phyloP scores from a whole-genome alignment of 92 coral and sea anemone species.

The Heliopora coerulea region DNA sequence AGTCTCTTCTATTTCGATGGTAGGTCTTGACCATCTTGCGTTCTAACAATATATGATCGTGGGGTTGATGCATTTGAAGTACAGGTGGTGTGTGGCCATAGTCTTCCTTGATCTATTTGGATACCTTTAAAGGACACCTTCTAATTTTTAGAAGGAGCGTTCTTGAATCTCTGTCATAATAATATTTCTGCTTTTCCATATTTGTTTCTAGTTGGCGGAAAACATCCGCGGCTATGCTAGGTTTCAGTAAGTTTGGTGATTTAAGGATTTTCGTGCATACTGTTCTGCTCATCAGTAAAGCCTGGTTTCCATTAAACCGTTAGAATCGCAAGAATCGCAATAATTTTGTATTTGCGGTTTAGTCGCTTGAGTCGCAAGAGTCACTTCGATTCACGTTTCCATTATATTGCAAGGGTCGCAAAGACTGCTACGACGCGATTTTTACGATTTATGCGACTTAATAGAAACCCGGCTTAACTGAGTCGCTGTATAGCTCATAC shows the following conservation, averaged over 20 bases:
- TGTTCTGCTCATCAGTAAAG: conserved; percentile 32
- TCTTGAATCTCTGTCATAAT: neutral
- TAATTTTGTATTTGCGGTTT: too few relatives aligned
- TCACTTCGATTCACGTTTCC: too few relatives aligned
- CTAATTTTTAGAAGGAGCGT: conserved; percentile 42
- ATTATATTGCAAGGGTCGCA: too few relatives aligned
- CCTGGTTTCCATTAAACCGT: too few relatives aligned
- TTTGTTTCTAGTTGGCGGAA: conserved; percentile 50
- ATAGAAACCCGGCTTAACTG: too few relatives aligned
- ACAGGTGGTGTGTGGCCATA: conserved; percentile 44
- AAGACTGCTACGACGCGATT: too few relatives aligned
- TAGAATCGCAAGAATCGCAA: too few relatives aligned
- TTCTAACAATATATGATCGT: conserved; percentile 49
- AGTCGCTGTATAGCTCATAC: conserved; percentile 51
- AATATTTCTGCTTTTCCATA: too few relatives aligned
- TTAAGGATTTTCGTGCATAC: conserved; percentile 26
- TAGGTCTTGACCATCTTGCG: conserved; percentile 49
- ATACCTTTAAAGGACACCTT: conserved; percentile 38
- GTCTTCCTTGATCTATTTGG: conserved; percentile 49
- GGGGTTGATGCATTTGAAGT: conserved; percentile 31
- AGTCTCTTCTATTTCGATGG: conserved; percentile 50
- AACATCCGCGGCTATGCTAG: conserved; percentile 37
- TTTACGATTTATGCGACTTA: too few relatives aligned
- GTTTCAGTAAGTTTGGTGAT: neutral
- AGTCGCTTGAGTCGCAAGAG: too few relatives aligned